Conservation (phyloP, 2,113 vertebrate species). For the Menidia beryllina region DNA sequence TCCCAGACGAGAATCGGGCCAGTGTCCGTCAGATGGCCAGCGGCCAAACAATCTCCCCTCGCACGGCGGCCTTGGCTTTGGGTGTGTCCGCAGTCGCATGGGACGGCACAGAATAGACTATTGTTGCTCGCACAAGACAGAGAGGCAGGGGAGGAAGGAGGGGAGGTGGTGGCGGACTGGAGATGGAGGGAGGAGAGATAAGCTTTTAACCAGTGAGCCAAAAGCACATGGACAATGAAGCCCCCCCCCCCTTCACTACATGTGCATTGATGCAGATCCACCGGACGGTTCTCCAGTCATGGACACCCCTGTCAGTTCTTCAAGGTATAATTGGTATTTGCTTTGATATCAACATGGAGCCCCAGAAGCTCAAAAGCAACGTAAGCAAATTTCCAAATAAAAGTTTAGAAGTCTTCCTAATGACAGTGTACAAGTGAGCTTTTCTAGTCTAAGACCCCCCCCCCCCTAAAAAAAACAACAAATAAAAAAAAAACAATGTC, state of each 20-base stretch:
- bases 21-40: conserved; percentile 70
- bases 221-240: conserved; percentile 47
- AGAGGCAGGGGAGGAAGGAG: conserved; percentile 52
- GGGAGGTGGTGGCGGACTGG: conserved; percentile 6
- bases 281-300: conserved; percentile 11
- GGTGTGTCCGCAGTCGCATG: conserved; percentile 75
- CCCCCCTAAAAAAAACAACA: too few relatives aligned
- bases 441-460: too few relatives aligned
- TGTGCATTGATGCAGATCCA: conserved; percentile 19
- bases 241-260: conserved; percentile 16
- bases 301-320: conserved; percentile 4
- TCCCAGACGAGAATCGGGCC: conserved; percentile 75
- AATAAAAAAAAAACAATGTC: too few relatives aligned
- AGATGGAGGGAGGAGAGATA: conserved; percentile 42
- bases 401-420: too few relatives aligned
- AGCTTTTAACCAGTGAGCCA: conserved; percentile 48
- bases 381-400: neutral
- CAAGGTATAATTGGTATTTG: neutral
- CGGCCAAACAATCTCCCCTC: conserved; percentile 71
- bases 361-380: neutral
- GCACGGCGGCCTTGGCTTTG: conserved; percentile 74
- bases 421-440: too few relatives aligned
- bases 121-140: conserved; percentile 77
- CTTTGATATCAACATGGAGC: neutral
- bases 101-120: conserved; percentile 80